Conservation (phyloP, 1,140 invertebrate species). For the Papilio glaucus region DNA sequence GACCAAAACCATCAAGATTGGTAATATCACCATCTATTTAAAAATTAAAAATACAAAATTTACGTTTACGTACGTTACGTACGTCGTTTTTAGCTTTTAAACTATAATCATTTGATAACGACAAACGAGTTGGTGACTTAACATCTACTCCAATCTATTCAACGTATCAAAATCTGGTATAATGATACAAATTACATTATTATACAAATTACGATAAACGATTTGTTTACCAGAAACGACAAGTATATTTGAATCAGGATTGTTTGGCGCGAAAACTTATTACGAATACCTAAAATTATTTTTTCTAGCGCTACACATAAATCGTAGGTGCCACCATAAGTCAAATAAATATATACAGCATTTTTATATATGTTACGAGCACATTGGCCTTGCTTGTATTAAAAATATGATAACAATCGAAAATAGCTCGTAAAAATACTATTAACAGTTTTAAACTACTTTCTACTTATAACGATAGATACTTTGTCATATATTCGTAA, state of each 20-base stretch:
- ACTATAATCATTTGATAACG: too few species aligned
- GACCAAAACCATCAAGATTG: too few species aligned
- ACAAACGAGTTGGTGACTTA: too few species aligned
- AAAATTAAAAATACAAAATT: too few species aligned
- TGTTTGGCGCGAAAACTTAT: conserved; percentile 1
- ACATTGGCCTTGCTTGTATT: conserved; percentile 8
- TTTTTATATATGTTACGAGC: neutral
- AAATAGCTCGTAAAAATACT: neutral
- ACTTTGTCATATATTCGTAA: neutral
- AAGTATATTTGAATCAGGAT: neutral
- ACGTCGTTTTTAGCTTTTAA: too few species aligned
- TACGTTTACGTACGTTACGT: too few species aligned
- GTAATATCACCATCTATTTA: too few species aligned
- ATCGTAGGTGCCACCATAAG: conserved; percentile 10
- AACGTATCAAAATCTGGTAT: too few species aligned
- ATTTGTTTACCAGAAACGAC: conserved; percentile 3
- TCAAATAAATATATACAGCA: conserved; percentile 13
- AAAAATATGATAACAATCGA: conserved; percentile 20
- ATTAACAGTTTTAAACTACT: conserved; percentile 11
- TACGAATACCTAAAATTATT: conserved; percentile 14
- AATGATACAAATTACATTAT: neutral
- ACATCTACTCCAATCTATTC: too few species aligned
- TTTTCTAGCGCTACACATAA: conserved; percentile 21
- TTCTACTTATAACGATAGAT: neutral
- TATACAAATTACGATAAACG: too few species aligned